Evolutionary conservation across 2,888 invertebrate genomes (phyloP), one percentile per base, ranked within the genome.

Genomic region (Monochamus alternatus): DNA sequence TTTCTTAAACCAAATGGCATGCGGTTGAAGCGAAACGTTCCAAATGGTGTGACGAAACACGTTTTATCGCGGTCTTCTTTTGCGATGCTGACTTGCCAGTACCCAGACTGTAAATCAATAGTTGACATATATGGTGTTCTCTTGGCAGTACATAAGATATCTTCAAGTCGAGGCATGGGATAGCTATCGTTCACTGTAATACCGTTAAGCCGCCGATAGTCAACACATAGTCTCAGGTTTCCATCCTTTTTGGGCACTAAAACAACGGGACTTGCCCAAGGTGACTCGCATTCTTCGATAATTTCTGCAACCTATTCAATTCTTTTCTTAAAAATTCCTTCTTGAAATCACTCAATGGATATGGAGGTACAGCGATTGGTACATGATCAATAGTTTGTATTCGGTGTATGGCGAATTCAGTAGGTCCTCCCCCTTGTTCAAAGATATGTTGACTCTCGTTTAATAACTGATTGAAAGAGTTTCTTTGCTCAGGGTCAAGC

Each of bases 281-380:
- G 87, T 87, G 22, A 22, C 66, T 87, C 87, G 59, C 85, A 85
- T 60, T 87, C 87, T 66, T 88, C 87, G 4, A 87, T 86, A 2
- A 87, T 78, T 0, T 78, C 84, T 58, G 12, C 47, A 14, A 85
- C 32, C 75, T 77, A 3, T 84, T 82, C 38, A 38, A 38, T 38
- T 38, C 38, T 38, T 38, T 69, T 73, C 31, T 74, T 67, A 0
- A 86, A 38, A 38, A 5, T 38, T 7, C 7, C 32, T 68, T 73
- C 31, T 74, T 67, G 0, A 86, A 55, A 12, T 84, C 80, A 5
- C 87, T 83, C 8, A 87, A 62, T 7, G 85, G 74, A 74, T 87
- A 87, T 3, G 87, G 85, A 5, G 85, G 82, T 9, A 81, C 80
- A 2, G 87, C 82, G 8, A 87, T 83, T 3, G 87, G 86, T 31